A percentile compares a stretch with the other conserved stretches of the same genome.
These are phyloP conservation scores for Trichogramma dendrolimi DNA, from an alignment of 2,888 invertebrate species.

Conservation along the genomic window DNA sequence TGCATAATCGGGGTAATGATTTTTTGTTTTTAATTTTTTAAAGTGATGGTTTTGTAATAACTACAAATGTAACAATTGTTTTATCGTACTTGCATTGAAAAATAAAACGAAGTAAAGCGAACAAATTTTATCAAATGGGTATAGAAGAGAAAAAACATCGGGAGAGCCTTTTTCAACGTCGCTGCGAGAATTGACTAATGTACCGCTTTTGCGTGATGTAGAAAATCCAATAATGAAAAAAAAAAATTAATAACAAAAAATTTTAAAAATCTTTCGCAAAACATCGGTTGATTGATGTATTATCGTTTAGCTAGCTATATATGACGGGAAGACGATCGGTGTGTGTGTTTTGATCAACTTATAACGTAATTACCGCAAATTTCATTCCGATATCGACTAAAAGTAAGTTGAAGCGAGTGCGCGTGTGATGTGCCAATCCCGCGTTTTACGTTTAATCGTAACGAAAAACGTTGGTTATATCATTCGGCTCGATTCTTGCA, in stretches of 20 bases:
- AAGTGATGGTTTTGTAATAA: too few species aligned
- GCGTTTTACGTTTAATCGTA: conserved; percentile 6
- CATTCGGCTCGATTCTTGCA: conserved; percentile 25
- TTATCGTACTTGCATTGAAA: not conserved
- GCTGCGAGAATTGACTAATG: conserved; percentile 30
- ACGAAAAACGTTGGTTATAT: not conserved
- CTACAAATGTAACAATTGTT: too few species aligned
- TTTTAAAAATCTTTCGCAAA: conserved; percentile 31
- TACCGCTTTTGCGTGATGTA: conserved; percentile 27
- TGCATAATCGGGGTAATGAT: too few species aligned
- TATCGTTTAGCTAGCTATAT: conserved; percentile 36
- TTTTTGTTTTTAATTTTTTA: too few species aligned
- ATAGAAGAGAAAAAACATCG: conserved; percentile 12
- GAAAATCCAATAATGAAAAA: conserved; percentile 19
- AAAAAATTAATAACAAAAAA: conserved; percentile 22
- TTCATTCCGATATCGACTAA: too few species aligned
- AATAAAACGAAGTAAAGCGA: not conserved
- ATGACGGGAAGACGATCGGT: conserved; percentile 22
- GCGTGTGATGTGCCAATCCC: not conserved
- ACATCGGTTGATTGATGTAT: conserved; percentile 37
- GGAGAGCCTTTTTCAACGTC: conserved; percentile 27
- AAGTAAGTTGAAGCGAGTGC: not conserved
- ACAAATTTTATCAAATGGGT: not conserved
- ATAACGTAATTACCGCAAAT: not conserved
- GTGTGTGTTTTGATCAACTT: conserved; percentile 2